Percentiles rank a stretch among this genome's conserved stretches.
These are phyloP conservation scores for Notechis scutatus DNA, from an alignment of 2,113 vertebrate genomes.

Conservation along the genomic window DNA sequence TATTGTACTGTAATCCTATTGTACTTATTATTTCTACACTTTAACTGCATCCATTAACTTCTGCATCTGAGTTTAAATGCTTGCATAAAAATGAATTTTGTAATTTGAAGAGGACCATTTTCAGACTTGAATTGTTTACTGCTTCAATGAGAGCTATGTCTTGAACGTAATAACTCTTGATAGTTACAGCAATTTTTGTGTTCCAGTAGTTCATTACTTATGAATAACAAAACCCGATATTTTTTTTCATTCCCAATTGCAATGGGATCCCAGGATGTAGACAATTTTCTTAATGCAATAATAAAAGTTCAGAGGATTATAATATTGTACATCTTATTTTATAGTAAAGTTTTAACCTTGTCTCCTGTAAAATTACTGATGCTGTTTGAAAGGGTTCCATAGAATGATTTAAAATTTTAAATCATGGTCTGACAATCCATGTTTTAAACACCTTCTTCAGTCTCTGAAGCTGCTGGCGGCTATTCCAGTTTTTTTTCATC, in stretches of 20 bases:
- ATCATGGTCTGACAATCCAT: background rate
- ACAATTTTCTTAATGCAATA: background rate
- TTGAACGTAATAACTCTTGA: background rate
- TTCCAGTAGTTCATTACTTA: background rate
- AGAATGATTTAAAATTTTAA: background rate
- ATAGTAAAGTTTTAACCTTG: background rate
- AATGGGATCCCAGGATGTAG: background rate
- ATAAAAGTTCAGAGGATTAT: background rate
- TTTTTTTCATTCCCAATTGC: background rate
- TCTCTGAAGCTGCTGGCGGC: background rate
- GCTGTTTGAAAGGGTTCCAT: background rate
- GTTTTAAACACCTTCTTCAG: background rate
- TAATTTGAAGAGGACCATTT: background rate
- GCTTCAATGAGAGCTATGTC: background rate
- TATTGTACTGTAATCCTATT: background rate
- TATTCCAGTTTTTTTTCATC: background rate
- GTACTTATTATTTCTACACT: background rate
- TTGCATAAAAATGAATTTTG: background rate
- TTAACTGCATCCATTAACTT: background rate
- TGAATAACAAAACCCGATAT: background rate
- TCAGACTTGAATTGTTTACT: background rate
- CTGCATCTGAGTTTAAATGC: background rate
- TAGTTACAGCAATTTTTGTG: background rate
- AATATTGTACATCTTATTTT: background rate
- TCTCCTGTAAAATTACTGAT: background rate